phyloP scores from a whole-genome alignment of 2,113 vertebrate genomes.

The Trichechus manatus region DNA sequence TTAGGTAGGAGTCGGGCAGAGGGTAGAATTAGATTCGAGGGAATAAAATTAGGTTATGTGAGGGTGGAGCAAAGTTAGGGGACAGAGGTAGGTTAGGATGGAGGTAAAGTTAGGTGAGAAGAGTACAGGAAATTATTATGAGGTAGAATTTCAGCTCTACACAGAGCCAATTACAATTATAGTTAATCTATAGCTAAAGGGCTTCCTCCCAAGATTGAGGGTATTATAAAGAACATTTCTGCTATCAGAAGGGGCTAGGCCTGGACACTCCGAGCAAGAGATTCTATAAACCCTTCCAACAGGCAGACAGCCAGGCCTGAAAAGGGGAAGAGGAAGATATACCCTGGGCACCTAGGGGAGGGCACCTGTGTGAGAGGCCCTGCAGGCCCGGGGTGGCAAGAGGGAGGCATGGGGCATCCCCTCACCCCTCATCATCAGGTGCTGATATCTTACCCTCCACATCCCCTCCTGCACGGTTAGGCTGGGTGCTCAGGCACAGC shows the following conservation, averaged over 20 bases:
- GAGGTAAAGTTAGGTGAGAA: neutral
- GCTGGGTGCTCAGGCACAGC: neutral
- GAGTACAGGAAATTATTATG: neutral
- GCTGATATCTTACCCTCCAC: too few species aligned
- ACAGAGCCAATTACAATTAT: neutral
- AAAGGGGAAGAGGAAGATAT: rapidly evolving
- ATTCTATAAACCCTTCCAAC: neutral
- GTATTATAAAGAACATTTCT: neutral
- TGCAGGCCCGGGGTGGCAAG: neutral
- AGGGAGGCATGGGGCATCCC: neutral
- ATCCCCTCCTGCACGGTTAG: neutral
- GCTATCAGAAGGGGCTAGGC: neutral
- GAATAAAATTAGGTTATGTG: neutral
- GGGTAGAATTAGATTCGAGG: neutral
- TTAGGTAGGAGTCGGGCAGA: neutral
- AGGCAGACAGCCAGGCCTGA: neutral
- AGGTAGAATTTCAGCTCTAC: neutral
- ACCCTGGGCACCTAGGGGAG: neutral
- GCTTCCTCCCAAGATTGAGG: neutral
- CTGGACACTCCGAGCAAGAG: neutral
- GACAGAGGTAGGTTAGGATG: neutral
- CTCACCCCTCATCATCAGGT: neutral
- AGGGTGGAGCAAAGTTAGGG: neutral
- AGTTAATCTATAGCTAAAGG: neutral
- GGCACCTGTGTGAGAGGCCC: neutral